A percentile compares a stretch with the other conserved stretches of the same genome.
Evolutionary conservation across 1,140 invertebrate species (phyloP).

Genomic region (Drosophila albomicans): DNA sequence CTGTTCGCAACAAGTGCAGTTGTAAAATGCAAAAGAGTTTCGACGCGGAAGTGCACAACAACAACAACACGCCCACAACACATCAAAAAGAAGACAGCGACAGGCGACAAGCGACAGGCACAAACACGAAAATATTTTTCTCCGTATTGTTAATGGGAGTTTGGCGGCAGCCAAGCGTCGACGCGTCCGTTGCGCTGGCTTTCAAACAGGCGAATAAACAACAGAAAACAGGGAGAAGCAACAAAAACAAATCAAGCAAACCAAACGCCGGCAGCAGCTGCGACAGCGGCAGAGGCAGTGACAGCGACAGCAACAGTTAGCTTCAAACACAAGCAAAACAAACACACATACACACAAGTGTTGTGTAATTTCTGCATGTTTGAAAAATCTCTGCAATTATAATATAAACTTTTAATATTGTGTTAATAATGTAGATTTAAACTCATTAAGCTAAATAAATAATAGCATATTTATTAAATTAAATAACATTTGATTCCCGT

Average conservation of each 20-base stretch:
- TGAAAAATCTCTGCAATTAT: too few relatives aligned
- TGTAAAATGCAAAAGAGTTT: slow-evolving; percentile 72
- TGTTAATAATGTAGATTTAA: too few relatives aligned
- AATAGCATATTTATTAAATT: not conserved
- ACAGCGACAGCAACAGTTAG: slow-evolving; percentile 47
- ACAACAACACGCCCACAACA: slow-evolving; percentile 25
- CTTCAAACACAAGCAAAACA: slow-evolving; percentile 2
- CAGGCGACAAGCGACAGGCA: slow-evolving; percentile 2
- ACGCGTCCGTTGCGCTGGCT: slow-evolving; percentile 55
- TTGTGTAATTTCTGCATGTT: not conserved
- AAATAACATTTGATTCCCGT: not conserved
- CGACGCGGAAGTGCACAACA: slow-evolving; percentile 52
- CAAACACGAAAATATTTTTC: slow-evolving; percentile 21
- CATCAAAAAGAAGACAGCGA: slow-evolving; percentile 25
- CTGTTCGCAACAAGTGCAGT: slow-evolving; percentile 7
- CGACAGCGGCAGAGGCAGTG: slow-evolving; percentile 5
- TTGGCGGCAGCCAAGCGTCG: slow-evolving; percentile 33
- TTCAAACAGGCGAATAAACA: slow-evolving; percentile 56
- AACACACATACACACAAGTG: not conserved
- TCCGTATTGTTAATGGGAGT: slow-evolving; percentile 15
- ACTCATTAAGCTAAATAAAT: not conserved
- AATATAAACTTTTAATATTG: not conserved
- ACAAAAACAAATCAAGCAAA: slow-evolving; percentile 54
- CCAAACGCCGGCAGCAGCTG: slow-evolving; percentile 19
- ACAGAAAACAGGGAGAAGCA: slow-evolving; percentile 32